A percentile compares a stretch with the other conserved stretches of the same genome.
phyloP scores from a whole-genome alignment of 2,797 vertebrate genomes.

The Holocentrus rufus region DNA sequence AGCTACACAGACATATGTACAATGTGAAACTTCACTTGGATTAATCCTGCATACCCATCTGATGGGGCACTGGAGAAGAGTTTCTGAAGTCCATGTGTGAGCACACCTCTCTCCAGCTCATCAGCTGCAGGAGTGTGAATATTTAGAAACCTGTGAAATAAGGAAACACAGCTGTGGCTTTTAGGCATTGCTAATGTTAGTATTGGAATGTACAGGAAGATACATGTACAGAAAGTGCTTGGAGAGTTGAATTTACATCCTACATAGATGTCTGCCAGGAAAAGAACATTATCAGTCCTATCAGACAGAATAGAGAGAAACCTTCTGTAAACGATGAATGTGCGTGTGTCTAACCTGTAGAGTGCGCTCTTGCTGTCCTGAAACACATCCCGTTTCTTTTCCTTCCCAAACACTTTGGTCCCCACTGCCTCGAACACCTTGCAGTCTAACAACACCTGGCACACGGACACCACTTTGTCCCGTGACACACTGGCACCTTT shows the following conservation, averaged over 20 bases:
- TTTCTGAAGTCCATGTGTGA: conserved; percentile 66
- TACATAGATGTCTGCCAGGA: background rate
- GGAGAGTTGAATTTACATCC: background rate
- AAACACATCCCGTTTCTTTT: conserved; percentile 79
- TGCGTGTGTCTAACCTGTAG: conserved; percentile 80
- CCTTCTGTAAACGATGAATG: background rate
- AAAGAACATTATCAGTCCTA: background rate
- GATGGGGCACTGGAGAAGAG: conserved; percentile 51
- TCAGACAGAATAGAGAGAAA: too few relatives aligned
- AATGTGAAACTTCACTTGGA: background rate
- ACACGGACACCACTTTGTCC: conserved; percentile 87
- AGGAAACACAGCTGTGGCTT: background rate
- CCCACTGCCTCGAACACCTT: conserved; percentile 89
- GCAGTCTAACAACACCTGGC: conserved; percentile 91
- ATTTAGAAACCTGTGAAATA: conserved; percentile 74
- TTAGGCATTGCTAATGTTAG: too few relatives aligned
- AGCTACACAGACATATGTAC: background rate
- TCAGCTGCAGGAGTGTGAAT: conserved; percentile 47
- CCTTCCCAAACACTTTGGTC: conserved; percentile 86
- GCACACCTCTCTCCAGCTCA: conserved; percentile 66
- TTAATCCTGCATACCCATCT: conserved; percentile 40
- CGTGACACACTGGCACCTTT: conserved; percentile 82
- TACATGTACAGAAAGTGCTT: too few relatives aligned
- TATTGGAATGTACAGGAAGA: too few relatives aligned
- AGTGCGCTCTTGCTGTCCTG: conserved; percentile 89